phyloP scores from a whole-genome alignment of 2,113 vertebrate species.

The Hydrolagus affinis region DNA sequence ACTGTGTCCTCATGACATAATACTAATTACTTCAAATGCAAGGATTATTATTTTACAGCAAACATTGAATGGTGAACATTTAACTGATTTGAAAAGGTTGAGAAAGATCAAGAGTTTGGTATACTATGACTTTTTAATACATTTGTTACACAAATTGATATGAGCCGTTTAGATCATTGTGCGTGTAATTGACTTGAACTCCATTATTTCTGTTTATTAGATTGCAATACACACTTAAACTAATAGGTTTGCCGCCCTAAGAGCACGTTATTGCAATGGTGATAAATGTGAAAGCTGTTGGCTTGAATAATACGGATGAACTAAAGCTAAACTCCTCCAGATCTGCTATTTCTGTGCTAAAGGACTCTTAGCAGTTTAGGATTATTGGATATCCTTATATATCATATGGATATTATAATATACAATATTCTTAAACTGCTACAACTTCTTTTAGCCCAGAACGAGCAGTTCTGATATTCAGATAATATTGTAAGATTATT shows the following conservation, averaged over 20 bases:
- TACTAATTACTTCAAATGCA: not conserved
- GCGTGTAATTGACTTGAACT: not conserved
- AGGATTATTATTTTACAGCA: not conserved
- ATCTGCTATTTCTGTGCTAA: not conserved
- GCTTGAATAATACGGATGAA: not conserved
- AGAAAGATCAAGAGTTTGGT: not conserved
- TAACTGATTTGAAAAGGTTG: not conserved
- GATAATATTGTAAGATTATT: not conserved
- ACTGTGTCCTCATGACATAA: not conserved
- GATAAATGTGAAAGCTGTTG: not conserved
- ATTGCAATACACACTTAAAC: not conserved
- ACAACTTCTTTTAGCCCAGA: not conserved
- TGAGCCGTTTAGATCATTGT: not conserved
- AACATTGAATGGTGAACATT: not conserved
- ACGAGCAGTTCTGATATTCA: not conserved
- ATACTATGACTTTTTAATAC: not conserved
- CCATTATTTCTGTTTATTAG: not conserved
- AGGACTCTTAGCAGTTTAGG: not conserved
- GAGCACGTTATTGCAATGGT: not conserved
- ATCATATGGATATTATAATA: not conserved
- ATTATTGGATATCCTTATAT: not conserved
- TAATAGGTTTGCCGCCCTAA: not conserved
- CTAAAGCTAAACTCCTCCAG: not conserved
- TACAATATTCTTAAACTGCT: too few relatives aligned
- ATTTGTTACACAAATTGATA: not conserved